These are phyloP conservation scores for Trissonchulus latispiculum DNA, from an alignment of 2,888 invertebrate genomes.

Conservation along the genomic window DNA sequence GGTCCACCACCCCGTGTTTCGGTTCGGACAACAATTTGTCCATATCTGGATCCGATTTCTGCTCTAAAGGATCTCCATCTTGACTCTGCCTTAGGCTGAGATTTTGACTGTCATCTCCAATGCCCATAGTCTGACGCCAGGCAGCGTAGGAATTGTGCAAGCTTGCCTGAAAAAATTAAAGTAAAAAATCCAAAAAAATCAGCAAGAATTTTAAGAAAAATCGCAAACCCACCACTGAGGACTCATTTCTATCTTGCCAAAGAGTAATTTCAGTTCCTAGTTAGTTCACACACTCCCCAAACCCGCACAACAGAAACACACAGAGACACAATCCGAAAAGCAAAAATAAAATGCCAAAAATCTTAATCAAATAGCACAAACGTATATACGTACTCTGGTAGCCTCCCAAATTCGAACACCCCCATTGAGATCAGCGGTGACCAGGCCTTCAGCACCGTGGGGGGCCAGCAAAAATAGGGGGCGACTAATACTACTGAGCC, in stretches of 20 bases:
- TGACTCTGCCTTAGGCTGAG: slow-evolving; percentile 13
- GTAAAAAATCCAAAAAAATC: no score
- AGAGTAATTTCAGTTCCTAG: no score
- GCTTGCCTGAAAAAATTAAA: slow-evolving; percentile 17
- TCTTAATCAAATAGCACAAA: no score
- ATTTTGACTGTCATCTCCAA: slow-evolving; percentile 33
- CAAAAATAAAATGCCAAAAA: no score
- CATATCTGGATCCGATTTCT: slow-evolving; percentile 25
- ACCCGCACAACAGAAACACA: no score
- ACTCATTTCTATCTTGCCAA: no score
- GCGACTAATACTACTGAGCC: slow-evolving; percentile 48
- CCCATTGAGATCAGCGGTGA: slow-evolving; percentile 54
- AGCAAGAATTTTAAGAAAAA: no score
- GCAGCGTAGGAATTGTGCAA: slow-evolving; percentile 48
- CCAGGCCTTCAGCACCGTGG: slow-evolving; percentile 49
- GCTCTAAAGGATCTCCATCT: no score
- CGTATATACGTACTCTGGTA: slow-evolving; percentile 45
- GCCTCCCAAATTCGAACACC: slow-evolving; percentile 54
- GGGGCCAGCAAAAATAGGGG: slow-evolving; percentile 48
- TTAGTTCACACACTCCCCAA: no score
- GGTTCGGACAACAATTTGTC: slow-evolving; percentile 59
- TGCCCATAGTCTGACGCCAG: slow-evolving; percentile 50
- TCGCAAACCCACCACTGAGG: no score
- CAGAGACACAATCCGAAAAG: no score
- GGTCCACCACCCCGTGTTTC: slow-evolving; percentile 84